Percentiles rank a stretch among this genome's conserved stretches.
phyloP scores from a whole-genome alignment of 2,888 invertebrate genomes.

The Synergus itoensis region DNA sequence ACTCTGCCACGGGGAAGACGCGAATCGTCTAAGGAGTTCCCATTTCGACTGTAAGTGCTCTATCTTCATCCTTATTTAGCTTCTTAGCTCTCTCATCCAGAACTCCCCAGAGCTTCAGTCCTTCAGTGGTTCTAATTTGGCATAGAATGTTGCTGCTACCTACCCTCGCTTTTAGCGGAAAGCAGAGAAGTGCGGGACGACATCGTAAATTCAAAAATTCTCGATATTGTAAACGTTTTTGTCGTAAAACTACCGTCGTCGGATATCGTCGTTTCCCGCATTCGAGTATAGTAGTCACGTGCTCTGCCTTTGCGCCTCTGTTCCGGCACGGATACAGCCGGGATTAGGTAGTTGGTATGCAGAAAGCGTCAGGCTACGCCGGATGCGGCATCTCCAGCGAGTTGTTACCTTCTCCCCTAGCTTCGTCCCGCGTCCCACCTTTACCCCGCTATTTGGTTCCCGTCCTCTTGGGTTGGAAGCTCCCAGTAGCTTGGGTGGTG shows the following conservation, averaged over 20 bases:
- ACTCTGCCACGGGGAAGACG: conserved; percentile 97
- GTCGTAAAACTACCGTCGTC: conserved; percentile 62
- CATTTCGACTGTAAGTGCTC: conserved; percentile 95
- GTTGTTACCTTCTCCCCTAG: conserved; percentile 67
- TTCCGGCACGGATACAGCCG: conserved; percentile 64
- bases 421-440: conserved; percentile 48
- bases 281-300: conserved; percentile 64
- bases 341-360: conserved; percentile 74
- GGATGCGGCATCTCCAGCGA: conserved; percentile 75
- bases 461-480: conserved; percentile 9
- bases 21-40: conserved; percentile 94
- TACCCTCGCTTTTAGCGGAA: background rate
- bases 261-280: conserved; percentile 62
- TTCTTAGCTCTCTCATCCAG: conserved; percentile 8
- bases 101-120: background rate
- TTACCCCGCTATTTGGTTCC: conserved; percentile 38
- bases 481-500: conserved; percentile 46
- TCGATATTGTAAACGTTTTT: conserved; percentile 68
- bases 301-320: conserved; percentile 57
- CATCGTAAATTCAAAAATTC: conserved; percentile 61
- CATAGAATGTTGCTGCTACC: background rate
- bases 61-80: conserved; percentile 21
- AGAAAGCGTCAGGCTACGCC: conserved; percentile 68
- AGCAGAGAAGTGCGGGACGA: conserved; percentile 49
- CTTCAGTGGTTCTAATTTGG: conserved; percentile 18